These are phyloP conservation scores for Carcinoscorpius rotundicauda DNA, from an alignment of 1,140 invertebrate genomes.

Conservation along the genomic window DNA sequence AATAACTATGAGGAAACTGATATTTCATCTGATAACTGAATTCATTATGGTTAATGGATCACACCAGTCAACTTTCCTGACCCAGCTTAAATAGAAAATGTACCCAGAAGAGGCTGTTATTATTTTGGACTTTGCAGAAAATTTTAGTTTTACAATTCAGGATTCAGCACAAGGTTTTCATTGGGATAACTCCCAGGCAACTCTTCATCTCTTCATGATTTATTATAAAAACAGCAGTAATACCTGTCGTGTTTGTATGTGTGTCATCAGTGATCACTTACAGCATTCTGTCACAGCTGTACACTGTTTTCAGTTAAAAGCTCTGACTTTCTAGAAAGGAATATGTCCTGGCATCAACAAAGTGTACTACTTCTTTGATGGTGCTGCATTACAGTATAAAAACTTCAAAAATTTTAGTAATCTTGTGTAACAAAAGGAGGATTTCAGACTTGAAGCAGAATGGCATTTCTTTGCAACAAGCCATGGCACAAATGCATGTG, in stretches of 20 bases:
- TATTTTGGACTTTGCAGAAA: slow-evolving; percentile 22
- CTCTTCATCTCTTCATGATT: slow-evolving; percentile 21
- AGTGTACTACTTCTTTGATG: slow-evolving; percentile 30
- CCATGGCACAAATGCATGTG: slow-evolving; percentile 30
- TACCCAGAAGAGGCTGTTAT: no score
- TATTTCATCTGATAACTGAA: no score
- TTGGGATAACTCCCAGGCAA: slow-evolving; percentile 23
- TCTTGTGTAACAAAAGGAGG: slow-evolving; percentile 24
- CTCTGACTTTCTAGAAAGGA: no score
- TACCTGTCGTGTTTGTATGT: no score
- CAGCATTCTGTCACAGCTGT: no score
- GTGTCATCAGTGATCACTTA: no score
- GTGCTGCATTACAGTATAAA: slow-evolving; percentile 29
- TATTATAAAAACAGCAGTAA: not conserved
- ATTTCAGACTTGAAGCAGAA: slow-evolving; percentile 26
- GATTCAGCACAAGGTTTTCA: slow-evolving; percentile 20
- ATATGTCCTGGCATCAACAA: slow-evolving; percentile 17
- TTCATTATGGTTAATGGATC: no score
- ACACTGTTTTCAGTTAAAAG: no score
- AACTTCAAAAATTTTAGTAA: slow-evolving; percentile 29
- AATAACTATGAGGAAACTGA: no score
- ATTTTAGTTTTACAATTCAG: slow-evolving; percentile 20
- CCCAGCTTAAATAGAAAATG: no score
- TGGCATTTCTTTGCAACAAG: slow-evolving; percentile 29
- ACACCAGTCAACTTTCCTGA: no score